Evolutionary conservation across 2,113 vertebrate genomes (phyloP).

Genomic region (Aptenodytes patagonicus): DNA sequence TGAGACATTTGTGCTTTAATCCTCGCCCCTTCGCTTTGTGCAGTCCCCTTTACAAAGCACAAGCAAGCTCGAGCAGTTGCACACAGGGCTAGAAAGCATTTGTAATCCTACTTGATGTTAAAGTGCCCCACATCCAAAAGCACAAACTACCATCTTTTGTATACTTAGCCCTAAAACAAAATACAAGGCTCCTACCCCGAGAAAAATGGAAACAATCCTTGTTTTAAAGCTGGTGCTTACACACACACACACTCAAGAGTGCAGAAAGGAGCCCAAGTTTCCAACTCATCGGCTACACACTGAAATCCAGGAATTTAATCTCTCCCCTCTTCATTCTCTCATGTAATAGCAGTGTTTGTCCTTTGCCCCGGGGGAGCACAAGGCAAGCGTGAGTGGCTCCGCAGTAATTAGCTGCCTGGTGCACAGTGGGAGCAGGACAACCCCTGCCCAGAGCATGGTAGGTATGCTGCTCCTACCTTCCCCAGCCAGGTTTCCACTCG

Average conservation of each 20-base stretch:
- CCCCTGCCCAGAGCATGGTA: neutral
- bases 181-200: neutral
- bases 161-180: neutral
- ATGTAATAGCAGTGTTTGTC: conserved; percentile 22
- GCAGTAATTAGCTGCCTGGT: conserved; percentile 3
- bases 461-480: neutral
- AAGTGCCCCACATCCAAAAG: neutral
- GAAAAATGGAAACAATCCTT: neutral
- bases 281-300: neutral
- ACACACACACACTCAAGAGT: neutral
- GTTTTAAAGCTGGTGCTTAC: neutral
- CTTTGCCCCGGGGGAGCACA: neutral
- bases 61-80: neutral
- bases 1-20: conserved; percentile 26
- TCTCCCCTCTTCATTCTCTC: conserved; percentile 26
- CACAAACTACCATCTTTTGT: neutral
- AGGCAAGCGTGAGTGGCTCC: neutral
- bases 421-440: neutral
- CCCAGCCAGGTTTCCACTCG: rapidly evolving
- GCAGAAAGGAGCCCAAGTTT: neutral
- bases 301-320: conserved; percentile 45
- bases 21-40: neutral
- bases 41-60: neutral
- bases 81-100: neutral
- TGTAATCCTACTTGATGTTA: neutral